Conservation (phyloP, 2,113 vertebrate genomes). For the Callorhinus ursinus region DNA sequence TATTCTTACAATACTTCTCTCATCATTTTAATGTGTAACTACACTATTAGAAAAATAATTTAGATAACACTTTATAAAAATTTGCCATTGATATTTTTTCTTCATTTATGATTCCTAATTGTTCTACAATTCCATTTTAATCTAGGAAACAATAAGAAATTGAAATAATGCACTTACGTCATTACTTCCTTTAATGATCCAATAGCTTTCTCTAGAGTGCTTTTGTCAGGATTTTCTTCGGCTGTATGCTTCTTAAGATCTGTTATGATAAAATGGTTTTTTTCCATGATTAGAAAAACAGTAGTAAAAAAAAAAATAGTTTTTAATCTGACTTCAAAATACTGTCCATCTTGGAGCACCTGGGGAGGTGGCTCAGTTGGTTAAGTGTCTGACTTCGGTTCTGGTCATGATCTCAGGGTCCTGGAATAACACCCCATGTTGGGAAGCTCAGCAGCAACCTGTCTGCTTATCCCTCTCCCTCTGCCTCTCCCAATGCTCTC, state of each 20-base stretch:
- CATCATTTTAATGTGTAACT: not conserved
- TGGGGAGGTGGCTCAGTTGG: not conserved
- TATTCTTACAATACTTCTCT: not conserved
- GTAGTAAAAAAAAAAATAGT: not conserved
- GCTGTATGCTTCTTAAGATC: slow-evolving; percentile 98
- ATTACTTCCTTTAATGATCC: slow-evolving; percentile 98
- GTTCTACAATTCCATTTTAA: slow-evolving; percentile 18
- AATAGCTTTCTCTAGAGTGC: slow-evolving; percentile 95
- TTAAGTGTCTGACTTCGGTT: not conserved
- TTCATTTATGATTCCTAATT: slow-evolving; percentile 22
- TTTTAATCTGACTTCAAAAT: slow-evolving; percentile 24
- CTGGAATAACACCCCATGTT: not conserved
- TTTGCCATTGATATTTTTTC: not conserved
- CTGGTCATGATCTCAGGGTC: not conserved
- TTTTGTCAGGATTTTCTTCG: slow-evolving; percentile 97
- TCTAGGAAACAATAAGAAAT: slow-evolving; percentile 29
- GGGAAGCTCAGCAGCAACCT: not conserved
- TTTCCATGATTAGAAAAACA: slow-evolving; percentile 25
- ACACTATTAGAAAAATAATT: slow-evolving; percentile 35
- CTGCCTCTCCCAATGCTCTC: not conserved
- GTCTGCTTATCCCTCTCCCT: not conserved
- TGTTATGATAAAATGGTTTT: slow-evolving; percentile 75
- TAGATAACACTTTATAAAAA: not conserved
- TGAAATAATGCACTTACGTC: slow-evolving; percentile 91
- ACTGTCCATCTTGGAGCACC: not conserved